A percentile compares a stretch with the other conserved stretches of the same genome.
Conservation (phyloP, 64 coral and sea anemone genomes). For the Montipora sp. region DNA sequence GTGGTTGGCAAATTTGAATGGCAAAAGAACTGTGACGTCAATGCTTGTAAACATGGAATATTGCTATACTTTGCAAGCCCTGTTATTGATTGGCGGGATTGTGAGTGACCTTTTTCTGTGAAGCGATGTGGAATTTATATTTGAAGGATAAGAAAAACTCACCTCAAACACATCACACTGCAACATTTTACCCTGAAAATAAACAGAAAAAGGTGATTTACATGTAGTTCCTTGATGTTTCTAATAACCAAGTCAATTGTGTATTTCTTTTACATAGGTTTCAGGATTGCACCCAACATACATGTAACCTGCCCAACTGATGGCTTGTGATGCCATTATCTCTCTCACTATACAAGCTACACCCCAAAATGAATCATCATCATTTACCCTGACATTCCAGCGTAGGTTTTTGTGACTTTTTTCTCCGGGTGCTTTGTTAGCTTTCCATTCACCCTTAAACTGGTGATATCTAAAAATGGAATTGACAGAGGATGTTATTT, state of each 20-base stretch:
- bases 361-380: neutral
- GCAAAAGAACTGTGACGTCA: too few relatives aligned
- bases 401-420: constrained; percentile 86
- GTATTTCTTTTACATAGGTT: too few relatives aligned
- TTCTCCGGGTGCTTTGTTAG: constrained; percentile 92
- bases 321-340: too few relatives aligned
- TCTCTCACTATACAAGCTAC: too few relatives aligned
- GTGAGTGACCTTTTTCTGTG: neutral
- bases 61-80: too few relatives aligned
- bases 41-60: too few relatives aligned
- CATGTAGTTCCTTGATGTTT: too few relatives aligned
- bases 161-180: constrained; percentile 96
- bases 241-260: too few relatives aligned
- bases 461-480: constrained; percentile 74
- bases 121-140: neutral
- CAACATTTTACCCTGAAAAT: constrained; percentile 71
- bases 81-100: too few relatives aligned
- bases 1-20: too few relatives aligned
- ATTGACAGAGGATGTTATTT: neutral
- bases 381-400: constrained; percentile 87
- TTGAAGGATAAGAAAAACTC: neutral
- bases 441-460: constrained; percentile 87
- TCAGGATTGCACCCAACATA: too few relatives aligned
- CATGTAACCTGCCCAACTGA: too few relatives aligned
- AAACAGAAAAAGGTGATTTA: neutral